A percentile compares a stretch with the other conserved stretches of the same genome.
These are phyloP conservation scores for Styela clava DNA, from an alignment of 23 tunicate species.

Conservation along the genomic window DNA sequence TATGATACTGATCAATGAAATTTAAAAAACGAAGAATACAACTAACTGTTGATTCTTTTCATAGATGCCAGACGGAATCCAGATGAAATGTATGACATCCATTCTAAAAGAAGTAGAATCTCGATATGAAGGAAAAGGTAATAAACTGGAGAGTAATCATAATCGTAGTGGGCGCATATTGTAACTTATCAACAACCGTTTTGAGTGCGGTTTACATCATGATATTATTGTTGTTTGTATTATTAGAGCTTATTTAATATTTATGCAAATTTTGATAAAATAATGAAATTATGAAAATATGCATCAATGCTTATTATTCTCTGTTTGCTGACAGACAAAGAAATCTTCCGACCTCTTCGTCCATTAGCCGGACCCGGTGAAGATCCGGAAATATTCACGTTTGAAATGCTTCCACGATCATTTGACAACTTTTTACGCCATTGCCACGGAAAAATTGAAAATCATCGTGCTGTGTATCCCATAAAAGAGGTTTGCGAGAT, in stretches of 20 bases:
- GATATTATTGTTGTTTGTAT: too few species aligned
- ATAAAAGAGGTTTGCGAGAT: conserved; percentile 34
- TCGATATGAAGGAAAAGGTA: conserved; percentile 21
- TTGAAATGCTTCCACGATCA: conserved; percentile 45
- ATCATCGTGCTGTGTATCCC: conserved; percentile 60
- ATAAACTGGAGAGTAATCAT: background rate
- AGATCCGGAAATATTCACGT: conserved; percentile 21
- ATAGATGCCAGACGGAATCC: conserved; percentile 25
- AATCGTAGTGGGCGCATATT: background rate
- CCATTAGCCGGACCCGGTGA: conserved; percentile 12
- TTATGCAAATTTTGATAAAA: too few species aligned
- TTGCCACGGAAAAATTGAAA: conserved; percentile 35
- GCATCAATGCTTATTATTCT: too few species aligned
- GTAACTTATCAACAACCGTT: too few species aligned
- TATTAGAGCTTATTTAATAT: too few species aligned
- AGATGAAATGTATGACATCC: conserved; percentile 17
- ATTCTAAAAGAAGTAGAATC: conserved; percentile 14
- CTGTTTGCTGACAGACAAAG: background rate
- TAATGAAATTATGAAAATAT: too few species aligned
- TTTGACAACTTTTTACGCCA: conserved; percentile 39
- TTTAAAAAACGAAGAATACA: too few species aligned
- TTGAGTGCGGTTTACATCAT: too few species aligned
- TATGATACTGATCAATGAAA: too few species aligned
- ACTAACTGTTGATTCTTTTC: too few species aligned
- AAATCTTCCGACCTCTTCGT: background rate